These are phyloP conservation scores for Galbula dea DNA, from an alignment of 2,113 vertebrate species.

Conservation along the genomic window DNA sequence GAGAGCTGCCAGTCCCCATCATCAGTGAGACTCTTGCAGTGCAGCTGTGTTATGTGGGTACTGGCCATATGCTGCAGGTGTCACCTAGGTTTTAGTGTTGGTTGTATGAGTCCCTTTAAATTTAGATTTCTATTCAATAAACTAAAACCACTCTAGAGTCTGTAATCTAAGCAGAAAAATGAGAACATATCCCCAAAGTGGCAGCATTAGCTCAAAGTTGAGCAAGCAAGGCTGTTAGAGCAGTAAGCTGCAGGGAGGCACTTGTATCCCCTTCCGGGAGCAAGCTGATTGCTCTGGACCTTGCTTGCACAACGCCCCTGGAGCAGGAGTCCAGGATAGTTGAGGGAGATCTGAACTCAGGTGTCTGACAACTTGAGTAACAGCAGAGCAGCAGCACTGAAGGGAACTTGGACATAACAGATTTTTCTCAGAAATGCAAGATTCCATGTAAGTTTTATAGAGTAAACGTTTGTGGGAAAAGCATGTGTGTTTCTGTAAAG, in stretches of 20 bases:
- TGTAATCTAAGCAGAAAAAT: neutral
- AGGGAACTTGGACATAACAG: neutral
- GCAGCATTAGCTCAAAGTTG: neutral
- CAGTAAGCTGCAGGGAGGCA: neutral
- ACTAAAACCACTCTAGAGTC: neutral
- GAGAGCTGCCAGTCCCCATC: neutral
- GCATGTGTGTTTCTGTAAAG: neutral
- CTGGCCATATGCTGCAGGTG: neutral
- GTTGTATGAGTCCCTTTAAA: neutral
- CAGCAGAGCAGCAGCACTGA: neutral
- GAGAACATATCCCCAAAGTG: neutral
- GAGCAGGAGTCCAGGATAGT: neutral
- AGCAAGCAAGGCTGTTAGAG: neutral
- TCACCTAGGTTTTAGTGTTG: neutral
- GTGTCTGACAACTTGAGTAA: neutral
- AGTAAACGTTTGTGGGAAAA: neutral
- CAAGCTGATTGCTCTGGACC: neutral
- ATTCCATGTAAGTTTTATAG: neutral
- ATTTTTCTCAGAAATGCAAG: neutral
- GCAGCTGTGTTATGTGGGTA: neutral
- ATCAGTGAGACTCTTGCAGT: neutral
- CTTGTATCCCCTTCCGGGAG: neutral
- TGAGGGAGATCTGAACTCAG: neutral
- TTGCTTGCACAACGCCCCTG: accelerated
- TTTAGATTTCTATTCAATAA: neutral